Base-by-base conservation (phyloP, 2,888 invertebrate species). In the Plebejus melissa region DNA sequence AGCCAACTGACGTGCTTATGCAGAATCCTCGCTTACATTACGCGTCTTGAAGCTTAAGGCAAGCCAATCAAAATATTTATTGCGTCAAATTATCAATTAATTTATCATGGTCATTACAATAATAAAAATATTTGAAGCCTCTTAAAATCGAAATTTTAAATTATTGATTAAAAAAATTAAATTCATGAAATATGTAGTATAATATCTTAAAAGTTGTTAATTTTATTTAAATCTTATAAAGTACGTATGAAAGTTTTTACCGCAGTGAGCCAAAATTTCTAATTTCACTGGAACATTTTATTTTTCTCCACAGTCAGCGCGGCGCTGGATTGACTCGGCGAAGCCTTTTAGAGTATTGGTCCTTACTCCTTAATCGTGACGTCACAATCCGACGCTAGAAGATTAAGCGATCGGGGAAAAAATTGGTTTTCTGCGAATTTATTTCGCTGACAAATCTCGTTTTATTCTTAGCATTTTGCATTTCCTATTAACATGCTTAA, bases 311-410 rank as follows among this genome's bases (percentile, higher is more conserved):
- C 22, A 11, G 46, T 54, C 11, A 50, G 54, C 72, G 54, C 22
- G 22, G 38, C 32, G 28, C 54, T 58, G 57, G 57, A 75, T 75
- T 70, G 75, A 57, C 69, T 75, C 41, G 38, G 38, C 57, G 75
- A 69, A 69, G 75, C 75, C 57, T 57, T 69, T 69, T 41, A 74
- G 28, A 74, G 74, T 69, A 74, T 74, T 69, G 77, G 70, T 77
- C 74, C 74, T 65, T 38, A 60, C 60, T 77, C 74, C 74, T 57
- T 38, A 60, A 75, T 50, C 16, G 74, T 77, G 77, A 77, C 77
- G 77, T 77, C 77, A 77, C n/a, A n/a, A 72, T 41, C 74, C 57
- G 41, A 76, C 76, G 76, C 74, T 69, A 77, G 69, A 75, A 77
- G 76, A 69, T 76, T 69, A 74, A 58, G 32, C 76, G 36, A 28